Evolutionary conservation across 2,113 vertebrate species (phyloP).

Genomic region (Mirza zaza): DNA sequence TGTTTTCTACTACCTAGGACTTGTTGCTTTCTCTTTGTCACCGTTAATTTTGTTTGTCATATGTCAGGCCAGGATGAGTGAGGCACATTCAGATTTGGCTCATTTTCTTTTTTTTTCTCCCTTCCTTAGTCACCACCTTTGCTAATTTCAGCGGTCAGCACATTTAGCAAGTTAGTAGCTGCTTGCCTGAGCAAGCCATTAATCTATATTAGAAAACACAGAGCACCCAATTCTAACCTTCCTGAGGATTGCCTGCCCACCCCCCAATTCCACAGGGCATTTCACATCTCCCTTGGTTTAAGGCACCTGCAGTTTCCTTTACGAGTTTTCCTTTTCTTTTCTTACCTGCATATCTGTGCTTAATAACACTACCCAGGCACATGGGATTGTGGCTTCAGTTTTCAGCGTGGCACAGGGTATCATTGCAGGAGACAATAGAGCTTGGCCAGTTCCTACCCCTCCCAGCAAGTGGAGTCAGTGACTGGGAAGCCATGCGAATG

Average conservation of each 20-base stretch:
- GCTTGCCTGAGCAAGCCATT: constrained; percentile 79
- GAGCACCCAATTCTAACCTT: constrained; percentile 54
- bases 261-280: background rate
- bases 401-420: background rate
- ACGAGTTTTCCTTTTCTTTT: background rate
- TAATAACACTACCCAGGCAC: background rate
- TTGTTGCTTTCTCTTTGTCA: constrained; percentile 58
- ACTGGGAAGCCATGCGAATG: constrained; percentile 9
- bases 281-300: background rate
- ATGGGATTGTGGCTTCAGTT: background rate
- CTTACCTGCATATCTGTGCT: background rate
- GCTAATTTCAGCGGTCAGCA: constrained; percentile 82
- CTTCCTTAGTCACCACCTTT: constrained; percentile 62
- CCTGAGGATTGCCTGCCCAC: background rate
- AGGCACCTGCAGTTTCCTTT: background rate
- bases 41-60: constrained; percentile 70
- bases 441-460: background rate
- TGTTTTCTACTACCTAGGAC: constrained; percentile 46
- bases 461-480: background rate
- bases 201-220: constrained; percentile 83
- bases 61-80: constrained; percentile 66
- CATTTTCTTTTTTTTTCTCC: constrained; percentile 27
- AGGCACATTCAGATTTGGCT: background rate
- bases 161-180: constrained; percentile 66
- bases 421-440: fast-evolving